Evolutionary conservation across 2,113 vertebrate genomes (phyloP), one percentile per base, ranked within the genome.

Genomic region (Oenanthe oenanthe): DNA sequence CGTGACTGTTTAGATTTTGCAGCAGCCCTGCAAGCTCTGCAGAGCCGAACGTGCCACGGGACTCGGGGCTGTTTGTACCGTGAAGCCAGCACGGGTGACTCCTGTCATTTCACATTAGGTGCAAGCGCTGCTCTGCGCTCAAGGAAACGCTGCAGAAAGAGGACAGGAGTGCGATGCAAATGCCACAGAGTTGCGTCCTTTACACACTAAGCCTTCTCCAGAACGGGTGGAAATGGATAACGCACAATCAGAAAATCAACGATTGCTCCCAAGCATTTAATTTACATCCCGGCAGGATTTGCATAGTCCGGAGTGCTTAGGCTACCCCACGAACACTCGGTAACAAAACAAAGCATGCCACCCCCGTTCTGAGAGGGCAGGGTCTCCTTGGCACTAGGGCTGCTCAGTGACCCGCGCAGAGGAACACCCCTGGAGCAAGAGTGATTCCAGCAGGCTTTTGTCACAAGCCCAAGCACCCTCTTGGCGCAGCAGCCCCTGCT

Each of bases 281-380:
- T 88, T 92, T 78, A 43, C 47, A 74, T 74, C 71, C 65, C 67
- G n/a, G 73, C 12, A 25, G 53, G 12, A 75, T 71, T 28, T 85
- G 53, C 58, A 71, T 14, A 45, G 32, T 60, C 65, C 25, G 54
- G 63, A 50, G 66, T 32, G 74, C 66, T 73, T 43, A 29, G 25
- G 19, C 48, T 68, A 10, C 34, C 20, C 66, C 29, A 50, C 6
- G 56, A n/a, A 25, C 36, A 21, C 6, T 3, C 9, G 24, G 32
- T 25, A 34, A 19, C 12, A 8, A 4, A 24, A 29, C 12, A 12
- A 4, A 22, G 19, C n/a, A 5, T 3, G 6, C 34, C 72, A 11
- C 4, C 17, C 2, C 1, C 1, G 0, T 38, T 70, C 50, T 4
- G 50, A 53, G n/a, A 3, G 2, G 13, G 38, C 65, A 87, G 18